Evolutionary conservation across 2,113 vertebrate species (phyloP).

Genomic region (Mirounga angustirostris): DNA sequence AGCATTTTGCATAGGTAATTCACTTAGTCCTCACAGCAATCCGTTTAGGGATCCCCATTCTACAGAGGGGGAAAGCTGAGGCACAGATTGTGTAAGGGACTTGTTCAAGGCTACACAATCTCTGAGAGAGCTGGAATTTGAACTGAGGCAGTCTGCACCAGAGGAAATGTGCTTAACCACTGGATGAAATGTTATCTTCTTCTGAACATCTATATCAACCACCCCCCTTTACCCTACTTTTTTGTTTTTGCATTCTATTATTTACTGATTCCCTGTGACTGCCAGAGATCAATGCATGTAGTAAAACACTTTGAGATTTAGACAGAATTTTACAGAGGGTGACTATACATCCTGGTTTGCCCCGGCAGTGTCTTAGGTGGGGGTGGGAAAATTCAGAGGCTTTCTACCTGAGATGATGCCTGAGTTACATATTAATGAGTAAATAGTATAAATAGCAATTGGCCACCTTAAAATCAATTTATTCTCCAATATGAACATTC

Average conservation of each 20-base stretch:
- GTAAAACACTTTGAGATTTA: neutral
- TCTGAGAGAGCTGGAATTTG: neutral
- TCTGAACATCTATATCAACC: neutral
- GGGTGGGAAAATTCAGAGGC: neutral
- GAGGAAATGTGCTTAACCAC: neutral
- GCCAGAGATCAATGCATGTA: neutral
- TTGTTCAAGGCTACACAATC: neutral
- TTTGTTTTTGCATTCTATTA: neutral
- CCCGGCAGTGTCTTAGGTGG: neutral
- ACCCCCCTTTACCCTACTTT: neutral
- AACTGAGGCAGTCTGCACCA: neutral
- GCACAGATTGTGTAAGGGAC: neutral
- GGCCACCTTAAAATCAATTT: slow-evolving; percentile 37
- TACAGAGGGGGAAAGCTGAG: neutral
- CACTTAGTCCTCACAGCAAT: neutral
- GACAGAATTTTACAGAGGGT: neutral
- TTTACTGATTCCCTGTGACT: neutral
- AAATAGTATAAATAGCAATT: neutral
- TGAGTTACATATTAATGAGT: neutral
- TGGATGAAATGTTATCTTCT: neutral
- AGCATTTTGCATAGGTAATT: neutral
- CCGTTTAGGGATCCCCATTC: neutral
- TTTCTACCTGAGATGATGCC: neutral
- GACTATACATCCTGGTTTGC: neutral
- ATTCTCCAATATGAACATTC: neutral